Conservation (phyloP, 2,797 vertebrate species). For the Mormyrops boulengeri region DNA sequence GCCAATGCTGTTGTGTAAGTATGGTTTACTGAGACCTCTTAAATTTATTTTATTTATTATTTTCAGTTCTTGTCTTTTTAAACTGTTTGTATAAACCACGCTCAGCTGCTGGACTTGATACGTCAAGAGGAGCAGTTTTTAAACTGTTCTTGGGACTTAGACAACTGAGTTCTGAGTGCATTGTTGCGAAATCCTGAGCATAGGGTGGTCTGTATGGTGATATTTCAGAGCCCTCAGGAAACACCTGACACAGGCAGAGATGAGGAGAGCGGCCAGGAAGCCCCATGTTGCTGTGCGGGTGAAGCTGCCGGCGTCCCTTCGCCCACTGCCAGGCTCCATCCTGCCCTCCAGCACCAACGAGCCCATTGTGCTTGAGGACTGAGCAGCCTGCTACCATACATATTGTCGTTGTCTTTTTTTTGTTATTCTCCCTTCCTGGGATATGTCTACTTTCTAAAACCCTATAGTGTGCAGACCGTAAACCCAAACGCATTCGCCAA, state of each 20-base stretch:
- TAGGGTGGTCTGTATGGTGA: neutral
- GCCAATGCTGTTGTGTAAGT: neutral
- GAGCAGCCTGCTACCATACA: conserved; percentile 47
- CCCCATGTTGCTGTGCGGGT: conserved; percentile 81
- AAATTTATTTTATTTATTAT: neutral
- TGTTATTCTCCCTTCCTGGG: conserved; percentile 38
- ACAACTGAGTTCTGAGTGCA: neutral
- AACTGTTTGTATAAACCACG: neutral
- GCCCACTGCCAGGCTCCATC: conserved; percentile 62
- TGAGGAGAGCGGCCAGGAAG: conserved; percentile 81
- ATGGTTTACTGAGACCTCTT: neutral
- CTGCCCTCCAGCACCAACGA: conserved; percentile 83
- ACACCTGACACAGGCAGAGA: conserved; percentile 83
- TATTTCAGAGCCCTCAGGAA: conserved; percentile 77
- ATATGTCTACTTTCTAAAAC: conserved; percentile 42
- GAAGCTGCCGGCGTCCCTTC: conserved; percentile 68
- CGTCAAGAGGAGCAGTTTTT: neutral
- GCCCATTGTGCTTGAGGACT: conserved; percentile 88
- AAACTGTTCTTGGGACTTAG: neutral
- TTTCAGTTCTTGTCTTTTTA: neutral
- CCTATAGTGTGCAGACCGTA: conserved; percentile 26
- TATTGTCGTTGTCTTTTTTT: conserved; percentile 27
- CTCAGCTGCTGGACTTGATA: neutral
- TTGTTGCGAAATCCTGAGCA: neutral
- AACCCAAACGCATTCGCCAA: neutral